Base-by-base conservation (phyloP, 2,888 invertebrate genomes). In the Melangyna quadrimaculata region DNA sequence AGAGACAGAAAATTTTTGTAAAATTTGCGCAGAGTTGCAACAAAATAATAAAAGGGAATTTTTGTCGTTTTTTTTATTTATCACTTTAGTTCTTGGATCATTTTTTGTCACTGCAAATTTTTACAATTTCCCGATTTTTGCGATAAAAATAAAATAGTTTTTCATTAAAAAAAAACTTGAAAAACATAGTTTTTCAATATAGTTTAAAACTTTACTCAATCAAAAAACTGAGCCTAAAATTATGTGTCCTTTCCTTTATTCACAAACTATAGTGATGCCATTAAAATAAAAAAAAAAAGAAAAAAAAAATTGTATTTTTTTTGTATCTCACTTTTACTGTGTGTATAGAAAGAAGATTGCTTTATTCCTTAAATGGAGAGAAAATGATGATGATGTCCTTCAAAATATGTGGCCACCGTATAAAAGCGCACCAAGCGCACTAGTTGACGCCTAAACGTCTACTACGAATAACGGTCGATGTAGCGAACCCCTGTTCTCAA, bases 391-490 rank as follows among this genome's bases (percentile, higher is more conserved):
- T 87, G 87, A 82, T 87, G 87, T 87, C 87, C 87, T 87, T 87
- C 87, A 87, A 87, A 82, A 87, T 82, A 82, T 87, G 78, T 82
- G 87, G 89, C 89, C 90, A 91, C 90, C 88, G 89, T 89, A 89
- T 89, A 90, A 91, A 90, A 92, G 91, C 91, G 91, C 91, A 91
- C 91, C 91, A 91, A 92, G 92, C 92, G 91, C 91, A 92, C 92
- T 92, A 92, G 92, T 93, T 93, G 91, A 93, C 93, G 92, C 93
- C 92, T 92, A 92, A 93, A 92, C 92, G 92, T 92, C 92, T 92
- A 92, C 92, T 92, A 91, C 91, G 92, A 92, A 91, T 92, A 91
- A 90, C 91, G 91, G 90, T 91, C 91, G 91, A 91, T 91, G 90
- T 91, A 92, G 91, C 91, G 90, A 91, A 92, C 90, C 92, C 92